phyloP scores from a whole-genome alignment of 2,797 vertebrate genomes.

The Manis crassicaudata region DNA sequence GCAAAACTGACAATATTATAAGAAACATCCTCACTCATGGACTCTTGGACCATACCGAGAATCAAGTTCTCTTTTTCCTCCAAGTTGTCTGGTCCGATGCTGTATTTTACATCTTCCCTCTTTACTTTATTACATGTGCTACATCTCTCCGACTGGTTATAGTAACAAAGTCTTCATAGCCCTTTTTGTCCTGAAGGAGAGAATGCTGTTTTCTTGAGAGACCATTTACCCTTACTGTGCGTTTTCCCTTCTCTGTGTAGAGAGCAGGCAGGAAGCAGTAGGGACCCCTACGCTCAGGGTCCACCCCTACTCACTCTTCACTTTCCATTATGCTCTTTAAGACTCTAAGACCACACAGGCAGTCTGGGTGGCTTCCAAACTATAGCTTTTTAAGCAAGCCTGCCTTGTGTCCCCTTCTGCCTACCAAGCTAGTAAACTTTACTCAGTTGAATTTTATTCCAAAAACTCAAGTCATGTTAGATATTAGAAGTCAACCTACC shows the following conservation, averaged over 20 bases:
- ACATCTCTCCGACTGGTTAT: background rate
- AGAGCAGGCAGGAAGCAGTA: background rate
- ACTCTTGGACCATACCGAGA: background rate
- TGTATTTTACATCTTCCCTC: background rate
- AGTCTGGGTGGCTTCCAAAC: background rate
- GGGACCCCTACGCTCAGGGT: background rate
- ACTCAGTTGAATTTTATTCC: background rate
- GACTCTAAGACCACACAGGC: background rate
- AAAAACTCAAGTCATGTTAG: background rate
- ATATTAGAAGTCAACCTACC: constrained; percentile 84
- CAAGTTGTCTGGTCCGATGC: background rate
- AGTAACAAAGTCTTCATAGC: background rate
- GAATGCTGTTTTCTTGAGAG: background rate
- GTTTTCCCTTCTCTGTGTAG: background rate
- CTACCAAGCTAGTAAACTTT: background rate
- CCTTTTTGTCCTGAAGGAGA: background rate
- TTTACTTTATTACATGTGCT: background rate
- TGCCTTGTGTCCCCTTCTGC: background rate
- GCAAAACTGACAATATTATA: background rate
- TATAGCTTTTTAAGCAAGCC: background rate
- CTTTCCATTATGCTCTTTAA: background rate
- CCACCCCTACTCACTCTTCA: background rate
- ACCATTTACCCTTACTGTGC: background rate
- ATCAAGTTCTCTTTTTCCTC: background rate
- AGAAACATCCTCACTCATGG: background rate